Percentiles rank a stretch among this genome's conserved stretches.
phyloP scores from a whole-genome alignment of 2,797 vertebrate species.

The Cryptoblepharus egeriae region DNA sequence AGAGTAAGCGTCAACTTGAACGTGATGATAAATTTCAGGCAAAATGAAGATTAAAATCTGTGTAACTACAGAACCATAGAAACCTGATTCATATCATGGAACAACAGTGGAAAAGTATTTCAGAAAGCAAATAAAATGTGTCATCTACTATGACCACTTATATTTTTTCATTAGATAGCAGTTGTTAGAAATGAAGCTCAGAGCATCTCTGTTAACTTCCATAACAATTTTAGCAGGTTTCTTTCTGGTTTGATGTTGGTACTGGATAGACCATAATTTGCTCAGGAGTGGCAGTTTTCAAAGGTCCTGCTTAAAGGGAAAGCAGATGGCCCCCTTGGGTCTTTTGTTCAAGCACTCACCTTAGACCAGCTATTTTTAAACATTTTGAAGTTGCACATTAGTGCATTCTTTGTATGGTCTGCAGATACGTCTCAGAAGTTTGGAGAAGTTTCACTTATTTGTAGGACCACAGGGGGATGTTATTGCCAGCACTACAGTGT shows the following conservation, averaged over 20 bases:
- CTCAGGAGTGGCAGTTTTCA: neutral
- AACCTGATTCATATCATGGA: constrained; percentile 21
- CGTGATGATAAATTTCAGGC: constrained; percentile 24
- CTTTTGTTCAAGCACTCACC: neutral
- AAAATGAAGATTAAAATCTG: constrained; percentile 27
- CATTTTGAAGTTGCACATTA: no score
- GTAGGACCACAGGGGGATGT: no score
- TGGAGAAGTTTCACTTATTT: no score
- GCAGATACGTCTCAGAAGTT: no score
- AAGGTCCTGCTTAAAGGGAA: neutral
- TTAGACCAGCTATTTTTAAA: no score
- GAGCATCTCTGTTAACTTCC: constrained; percentile 23
- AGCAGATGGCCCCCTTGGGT: neutral
- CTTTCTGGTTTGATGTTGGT: constrained; percentile 2
- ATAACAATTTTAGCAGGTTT: constrained; percentile 15
- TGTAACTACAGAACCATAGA: constrained; percentile 29
- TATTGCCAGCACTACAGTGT: no score
- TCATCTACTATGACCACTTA: constrained; percentile 29
- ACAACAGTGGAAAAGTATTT: constrained; percentile 19
- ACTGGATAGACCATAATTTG: neutral
- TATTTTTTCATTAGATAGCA: constrained; percentile 23
- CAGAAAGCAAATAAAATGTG: constrained; percentile 31
- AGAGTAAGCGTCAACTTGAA: neutral
- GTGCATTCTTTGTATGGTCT: no score
- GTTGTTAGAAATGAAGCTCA: neutral